These are phyloP conservation scores for Sinopyrophorus schimmeli DNA, from an alignment of 2,888 invertebrate genomes.

Conservation along the genomic window DNA sequence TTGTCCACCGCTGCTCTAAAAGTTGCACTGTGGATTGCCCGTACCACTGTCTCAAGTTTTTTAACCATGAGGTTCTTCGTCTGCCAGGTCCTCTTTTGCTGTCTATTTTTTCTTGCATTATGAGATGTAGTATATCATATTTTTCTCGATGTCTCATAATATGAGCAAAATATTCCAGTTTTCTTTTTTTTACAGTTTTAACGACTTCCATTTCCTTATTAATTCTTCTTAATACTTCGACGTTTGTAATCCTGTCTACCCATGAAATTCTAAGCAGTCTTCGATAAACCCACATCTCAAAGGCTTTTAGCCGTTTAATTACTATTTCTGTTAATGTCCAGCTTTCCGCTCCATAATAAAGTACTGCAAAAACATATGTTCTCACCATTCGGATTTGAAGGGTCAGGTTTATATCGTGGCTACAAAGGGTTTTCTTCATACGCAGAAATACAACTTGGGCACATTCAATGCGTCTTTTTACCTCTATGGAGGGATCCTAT, in stretches of 20 bases:
- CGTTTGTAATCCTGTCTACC: constrained; percentile 4
- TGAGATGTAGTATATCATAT: constrained; percentile 8
- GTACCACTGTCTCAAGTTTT: too few relatives aligned
- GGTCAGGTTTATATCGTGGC: constrained; percentile 4
- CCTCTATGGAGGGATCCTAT: constrained; percentile 8
- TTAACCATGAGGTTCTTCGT: too few relatives aligned
- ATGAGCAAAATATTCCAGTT: constrained; percentile 4
- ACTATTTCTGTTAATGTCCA: constrained; percentile 3
- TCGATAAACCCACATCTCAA: constrained; percentile 2
- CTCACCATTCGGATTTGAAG: constrained; percentile 4
- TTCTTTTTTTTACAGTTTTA: constrained; percentile 4
- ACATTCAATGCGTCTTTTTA: constrained; percentile 13
- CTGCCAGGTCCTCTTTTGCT: too few relatives aligned
- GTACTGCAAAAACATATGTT: constrained; percentile 8
- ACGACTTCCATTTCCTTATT: constrained; percentile 6
- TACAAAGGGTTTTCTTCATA: constrained; percentile 9
- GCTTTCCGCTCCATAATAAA: constrained; percentile 3
- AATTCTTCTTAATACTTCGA: constrained; percentile 4
- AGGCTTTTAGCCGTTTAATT: constrained; percentile 5
- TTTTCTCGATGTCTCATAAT: constrained; percentile 15
- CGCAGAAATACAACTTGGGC: constrained; percentile 2
- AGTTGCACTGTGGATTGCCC: too few relatives aligned
- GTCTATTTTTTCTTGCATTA: constrained; percentile 5
- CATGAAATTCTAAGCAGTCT: constrained; percentile 4
- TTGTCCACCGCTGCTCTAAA: too few relatives aligned